Evolutionary conservation across 35 echinoderm and acorn worm genomes (phyloP).

Genomic region (Apostichopus parvimensis): DNA sequence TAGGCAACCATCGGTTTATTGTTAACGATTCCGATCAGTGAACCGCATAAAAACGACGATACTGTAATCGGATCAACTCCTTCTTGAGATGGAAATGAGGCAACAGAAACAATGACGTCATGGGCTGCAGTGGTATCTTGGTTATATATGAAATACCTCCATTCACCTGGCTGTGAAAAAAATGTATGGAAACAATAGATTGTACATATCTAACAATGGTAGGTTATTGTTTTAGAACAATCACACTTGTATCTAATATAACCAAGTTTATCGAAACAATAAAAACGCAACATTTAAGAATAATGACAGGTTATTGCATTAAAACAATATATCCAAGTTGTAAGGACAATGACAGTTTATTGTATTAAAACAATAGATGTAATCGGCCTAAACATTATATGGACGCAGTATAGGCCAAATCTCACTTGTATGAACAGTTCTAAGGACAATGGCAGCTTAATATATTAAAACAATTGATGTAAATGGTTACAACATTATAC

Average conservation of each 20-base stretch:
- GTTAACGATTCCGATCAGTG: neutral
- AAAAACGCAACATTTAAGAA: no score
- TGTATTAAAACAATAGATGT: neutral
- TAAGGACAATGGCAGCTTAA: no score
- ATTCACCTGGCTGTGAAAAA: conserved; percentile 8
- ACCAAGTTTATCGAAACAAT: no score
- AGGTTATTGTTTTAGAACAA: neutral
- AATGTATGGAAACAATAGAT: neutral
- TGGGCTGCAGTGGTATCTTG: neutral
- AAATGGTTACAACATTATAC: no score
- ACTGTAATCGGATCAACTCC: conserved; percentile 24
- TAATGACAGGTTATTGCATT: no score
- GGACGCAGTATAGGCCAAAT: no score
- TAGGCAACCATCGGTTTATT: conserved; percentile 8
- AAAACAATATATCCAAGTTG: no score
- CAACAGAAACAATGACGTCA: conserved; percentile 14
- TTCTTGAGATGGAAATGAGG: neutral
- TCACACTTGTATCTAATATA: no score
- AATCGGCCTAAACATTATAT: no score
- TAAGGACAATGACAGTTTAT: neutral
- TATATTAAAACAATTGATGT: no score
- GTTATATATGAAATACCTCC: conserved; percentile 35
- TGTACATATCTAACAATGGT: neutral
- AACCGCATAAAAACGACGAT: conserved; percentile 9
- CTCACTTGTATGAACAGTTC: no score